These are phyloP conservation scores for Acestrorhynchus altus DNA, from an alignment of 2,797 vertebrate genomes.

Conservation along the genomic window DNA sequence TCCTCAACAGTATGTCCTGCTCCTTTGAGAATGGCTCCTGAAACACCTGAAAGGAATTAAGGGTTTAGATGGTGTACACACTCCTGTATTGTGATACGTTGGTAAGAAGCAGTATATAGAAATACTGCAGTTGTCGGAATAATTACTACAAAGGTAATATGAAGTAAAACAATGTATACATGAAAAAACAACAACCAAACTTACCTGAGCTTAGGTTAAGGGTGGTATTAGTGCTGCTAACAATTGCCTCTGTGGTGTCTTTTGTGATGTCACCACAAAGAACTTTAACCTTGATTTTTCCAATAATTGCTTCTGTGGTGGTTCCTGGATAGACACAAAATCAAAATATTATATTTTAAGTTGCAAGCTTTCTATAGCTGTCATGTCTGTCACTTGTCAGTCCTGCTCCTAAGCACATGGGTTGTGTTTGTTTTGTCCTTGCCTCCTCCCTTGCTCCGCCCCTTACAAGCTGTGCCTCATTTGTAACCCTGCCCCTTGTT, in stretches of 20 bases:
- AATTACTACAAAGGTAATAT: too few species aligned
- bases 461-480: too few species aligned
- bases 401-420: too few species aligned
- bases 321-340: slow-evolving; percentile 14
- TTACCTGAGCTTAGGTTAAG: slow-evolving; percentile 62
- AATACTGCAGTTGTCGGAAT: not conserved
- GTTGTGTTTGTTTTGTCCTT: too few species aligned
- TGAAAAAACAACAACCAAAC: not conserved
- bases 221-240: slow-evolving; percentile 66
- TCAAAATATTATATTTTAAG: too few species aligned
- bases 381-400: too few species aligned
- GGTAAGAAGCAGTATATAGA: not conserved
- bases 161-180: not conserved
- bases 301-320: slow-evolving; percentile 56
- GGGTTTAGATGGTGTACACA: not conserved
- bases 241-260: slow-evolving; percentile 63
- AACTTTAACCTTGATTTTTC: slow-evolving; percentile 60
- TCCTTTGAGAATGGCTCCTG: slow-evolving; percentile 66
- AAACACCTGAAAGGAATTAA: slow-evolving; percentile 61
- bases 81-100: not conserved
- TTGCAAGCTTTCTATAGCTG: too few species aligned
- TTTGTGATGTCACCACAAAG: slow-evolving; percentile 64
- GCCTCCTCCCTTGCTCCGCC: too few species aligned
- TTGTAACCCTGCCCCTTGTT: too few species aligned
- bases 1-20: slow-evolving; percentile 63